Evolutionary conservation across 2,888 invertebrate genomes (phyloP).

Genomic region (Morpho deidamia): DNA sequence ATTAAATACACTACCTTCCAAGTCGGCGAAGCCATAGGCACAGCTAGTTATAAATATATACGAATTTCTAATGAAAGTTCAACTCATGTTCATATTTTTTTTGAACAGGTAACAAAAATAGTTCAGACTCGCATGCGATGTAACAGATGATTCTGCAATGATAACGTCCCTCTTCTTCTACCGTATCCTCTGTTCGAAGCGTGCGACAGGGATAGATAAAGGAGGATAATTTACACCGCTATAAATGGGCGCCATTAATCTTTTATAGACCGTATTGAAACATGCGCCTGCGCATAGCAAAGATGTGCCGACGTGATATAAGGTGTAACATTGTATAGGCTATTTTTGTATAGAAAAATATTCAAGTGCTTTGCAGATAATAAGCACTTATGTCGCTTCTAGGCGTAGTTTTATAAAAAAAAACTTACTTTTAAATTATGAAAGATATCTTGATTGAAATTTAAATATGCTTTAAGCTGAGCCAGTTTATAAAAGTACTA

Average conservation of each 20-base stretch:
- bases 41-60: too few relatives aligned
- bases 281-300: slow-evolving; percentile 44
- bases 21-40: too few relatives aligned
- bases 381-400: slow-evolving; percentile 7
- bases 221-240: slow-evolving; percentile 50
- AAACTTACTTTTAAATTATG: neutral
- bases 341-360: slow-evolving; percentile 13
- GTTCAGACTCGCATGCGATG: slow-evolving; percentile 1
- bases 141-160: slow-evolving; percentile 11
- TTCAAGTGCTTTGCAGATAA: neutral
- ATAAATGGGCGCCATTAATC: slow-evolving; percentile 58
- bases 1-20: too few relatives aligned
- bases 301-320: slow-evolving; percentile 36
- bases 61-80: neutral
- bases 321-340: slow-evolving; percentile 12
- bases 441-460: too few relatives aligned
- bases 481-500: too few relatives aligned
- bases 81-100: neutral
- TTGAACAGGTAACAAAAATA: neutral
- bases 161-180: slow-evolving; percentile 11
- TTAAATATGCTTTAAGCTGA: too few relatives aligned
- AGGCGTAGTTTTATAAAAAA: slow-evolving; percentile 1
- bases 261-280: slow-evolving; percentile 49
- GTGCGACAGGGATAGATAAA: slow-evolving; percentile 36
- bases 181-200: slow-evolving; percentile 4